Conservation (phyloP, 2,888 invertebrate species). For the Troides oblongomaculatus region DNA sequence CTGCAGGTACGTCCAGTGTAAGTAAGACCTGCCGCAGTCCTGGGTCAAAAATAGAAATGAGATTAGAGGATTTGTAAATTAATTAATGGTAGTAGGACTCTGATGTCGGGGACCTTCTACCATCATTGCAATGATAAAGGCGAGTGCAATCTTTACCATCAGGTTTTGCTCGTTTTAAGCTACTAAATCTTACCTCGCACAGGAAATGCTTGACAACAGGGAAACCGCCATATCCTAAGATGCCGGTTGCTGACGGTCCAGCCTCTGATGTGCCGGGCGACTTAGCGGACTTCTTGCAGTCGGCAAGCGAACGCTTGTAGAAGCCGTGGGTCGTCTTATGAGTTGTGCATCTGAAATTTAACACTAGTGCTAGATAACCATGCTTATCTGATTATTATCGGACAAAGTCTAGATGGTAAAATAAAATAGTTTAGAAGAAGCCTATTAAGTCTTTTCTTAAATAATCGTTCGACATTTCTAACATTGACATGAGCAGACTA, state of each 20-base stretch:
- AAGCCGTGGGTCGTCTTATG: conserved; percentile 77
- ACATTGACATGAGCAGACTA: too few species aligned
- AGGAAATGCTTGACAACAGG: conserved; percentile 75
- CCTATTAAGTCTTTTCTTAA: too few species aligned
- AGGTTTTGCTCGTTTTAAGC: too few species aligned
- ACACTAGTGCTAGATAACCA: neutral
- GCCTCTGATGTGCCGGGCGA: conserved; percentile 35
- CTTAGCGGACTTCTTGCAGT: conserved; percentile 43
- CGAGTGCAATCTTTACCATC: too few species aligned
- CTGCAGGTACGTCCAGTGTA: conserved; percentile 77
- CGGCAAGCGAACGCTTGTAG: conserved; percentile 64
- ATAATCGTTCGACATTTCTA: too few species aligned
- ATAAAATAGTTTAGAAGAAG: too few species aligned
- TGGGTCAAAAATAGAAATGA: conserved; percentile 33
- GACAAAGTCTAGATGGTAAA: too few species aligned
- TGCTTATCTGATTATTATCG: too few species aligned
- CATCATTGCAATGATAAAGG: too few species aligned
- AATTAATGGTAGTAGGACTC: too few species aligned
- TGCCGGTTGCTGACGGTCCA: conserved; percentile 51
- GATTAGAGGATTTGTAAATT: too few species aligned
- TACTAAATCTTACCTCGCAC: conserved; percentile 60
- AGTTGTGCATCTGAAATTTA: conserved; percentile 61
- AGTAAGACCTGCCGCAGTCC: conserved; percentile 73
- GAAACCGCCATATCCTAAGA: conserved; percentile 70
- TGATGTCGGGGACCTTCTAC: too few species aligned